These are phyloP conservation scores for Bombus ignitus DNA, from an alignment of 1,140 invertebrate species.

Conservation along the genomic window DNA sequence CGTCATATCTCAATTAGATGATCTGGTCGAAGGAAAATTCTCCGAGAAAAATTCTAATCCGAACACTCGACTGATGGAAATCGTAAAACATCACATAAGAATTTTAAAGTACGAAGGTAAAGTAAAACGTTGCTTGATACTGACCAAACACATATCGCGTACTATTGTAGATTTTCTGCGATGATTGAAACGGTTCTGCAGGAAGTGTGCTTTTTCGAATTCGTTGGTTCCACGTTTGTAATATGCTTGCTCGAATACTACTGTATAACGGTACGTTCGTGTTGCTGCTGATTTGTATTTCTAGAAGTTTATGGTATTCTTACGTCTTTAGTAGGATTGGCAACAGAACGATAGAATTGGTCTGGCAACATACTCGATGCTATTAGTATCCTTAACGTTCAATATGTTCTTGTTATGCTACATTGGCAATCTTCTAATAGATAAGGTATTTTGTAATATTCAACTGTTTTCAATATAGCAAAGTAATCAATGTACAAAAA, in stretches of 20 bases:
- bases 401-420: conserved; percentile 72
- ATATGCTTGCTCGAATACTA: conserved; percentile 72
- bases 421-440: conserved; percentile 66
- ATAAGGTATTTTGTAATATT: conserved; percentile 56
- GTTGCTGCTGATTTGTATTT: not conserved
- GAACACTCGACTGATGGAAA: conserved; percentile 23
- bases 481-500: not conserved
- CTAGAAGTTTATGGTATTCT: not conserved
- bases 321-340: conserved; percentile 56
- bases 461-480: not conserved
- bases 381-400: conserved; percentile 65
- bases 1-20: conserved; percentile 44
- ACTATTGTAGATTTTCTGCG: conserved; percentile 59
- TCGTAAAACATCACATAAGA: conserved; percentile 50
- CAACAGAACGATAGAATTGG: conserved; percentile 58
- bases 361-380: conserved; percentile 50
- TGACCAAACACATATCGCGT: not conserved
- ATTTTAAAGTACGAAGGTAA: conserved; percentile 34
- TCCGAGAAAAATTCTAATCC: not conserved
- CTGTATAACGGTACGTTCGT: conserved; percentile 64
- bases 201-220: conserved; percentile 66
- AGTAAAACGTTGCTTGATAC: not conserved
- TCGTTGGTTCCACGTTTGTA: conserved; percentile 63
- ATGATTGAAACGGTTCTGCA: conserved; percentile 63
- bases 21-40: conserved; percentile 31